phyloP scores from a whole-genome alignment of 2,888 invertebrate species.

The Drosophila paramelanica region DNA sequence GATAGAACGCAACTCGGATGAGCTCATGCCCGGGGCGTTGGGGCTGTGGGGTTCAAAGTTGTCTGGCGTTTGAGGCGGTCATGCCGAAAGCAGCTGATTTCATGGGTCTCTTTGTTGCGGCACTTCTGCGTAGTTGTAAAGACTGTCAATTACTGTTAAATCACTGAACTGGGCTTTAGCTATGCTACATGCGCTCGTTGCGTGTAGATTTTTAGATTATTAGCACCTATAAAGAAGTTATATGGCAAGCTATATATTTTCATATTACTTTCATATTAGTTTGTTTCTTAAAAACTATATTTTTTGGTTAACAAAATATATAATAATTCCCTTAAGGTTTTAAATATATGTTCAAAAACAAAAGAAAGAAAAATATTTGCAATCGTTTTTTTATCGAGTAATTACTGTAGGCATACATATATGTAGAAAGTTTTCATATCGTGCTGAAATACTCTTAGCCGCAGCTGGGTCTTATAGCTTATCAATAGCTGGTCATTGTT shows the following conservation, averaged over 20 bases:
- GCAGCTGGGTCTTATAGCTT: constrained; percentile 15
- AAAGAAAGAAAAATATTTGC: not conserved
- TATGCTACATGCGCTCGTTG: constrained; percentile 2
- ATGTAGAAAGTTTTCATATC: not conserved
- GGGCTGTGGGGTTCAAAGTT: constrained; percentile 26
- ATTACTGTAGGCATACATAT: not conserved
- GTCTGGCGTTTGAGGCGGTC: constrained; percentile 20
- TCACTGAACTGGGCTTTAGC: constrained; percentile 15
- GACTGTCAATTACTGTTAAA: not conserved
- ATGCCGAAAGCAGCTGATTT: constrained; percentile 63
- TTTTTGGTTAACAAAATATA: no score
- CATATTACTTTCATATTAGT: no score
- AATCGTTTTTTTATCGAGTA: not conserved
- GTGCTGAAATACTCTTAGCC: constrained; percentile 1
- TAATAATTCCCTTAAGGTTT: no score
- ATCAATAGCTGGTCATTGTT: constrained; percentile 45
- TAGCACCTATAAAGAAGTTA: no score
- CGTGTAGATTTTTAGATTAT: not conserved
- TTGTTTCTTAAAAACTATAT: no score
- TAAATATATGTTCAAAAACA: no score
- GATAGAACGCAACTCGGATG: constrained; percentile 52
- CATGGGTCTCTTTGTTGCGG: constrained; percentile 3
- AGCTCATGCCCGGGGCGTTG: constrained; percentile 49
- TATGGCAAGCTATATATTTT: not conserved
- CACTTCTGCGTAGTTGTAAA: constrained; percentile 16